Evolutionary conservation across 2,797 vertebrate species (phyloP), one percentile per base, ranked within the genome.

Genomic region (Squalus acanthias): DNA sequence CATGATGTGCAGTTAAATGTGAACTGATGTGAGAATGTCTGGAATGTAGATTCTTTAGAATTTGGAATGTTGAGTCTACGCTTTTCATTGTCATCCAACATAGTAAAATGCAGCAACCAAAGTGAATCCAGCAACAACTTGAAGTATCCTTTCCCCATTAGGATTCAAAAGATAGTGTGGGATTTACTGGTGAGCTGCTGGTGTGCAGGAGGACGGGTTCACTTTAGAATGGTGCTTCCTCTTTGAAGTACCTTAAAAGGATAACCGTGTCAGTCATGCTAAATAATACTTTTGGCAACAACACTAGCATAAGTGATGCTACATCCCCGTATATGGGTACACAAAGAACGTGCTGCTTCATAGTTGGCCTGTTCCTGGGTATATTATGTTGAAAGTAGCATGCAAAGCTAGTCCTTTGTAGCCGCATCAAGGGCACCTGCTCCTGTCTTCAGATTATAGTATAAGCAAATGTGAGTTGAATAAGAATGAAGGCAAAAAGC

Each of bases 201-300:
- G 63, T 50, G 3, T 67, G 10, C n/a, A 69, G 39, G 65, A 94
- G 17, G 24, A 94, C 20, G 93, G 39, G 67, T 72, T 95, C 72
- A 50, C n/a, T 95, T 95, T 95, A 95, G 93, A 95, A 26, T 95
- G 22, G 12, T 50, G 22, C 10, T 70, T 72, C 39, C 39, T 95
- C 93, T 95, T 95, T 72, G 46, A 95, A 95, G 70, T 57, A 53
- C 94, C 94, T 57, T 95, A 95, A 95, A 95, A 74, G 94, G 70
- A 72, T 60, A 95, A 57, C 50, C 5, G 15, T 92, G 26, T 76
- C 29, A 60, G 69, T 76, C 33, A 76, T 74, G 70, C 60, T 95
- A 95, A 95, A 76, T 76, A 95, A 33, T 57, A 74, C 50, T 13
- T 72, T 29, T 95, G 94, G 94, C 94, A 95, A 74, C 70, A 74